These are phyloP conservation scores for Camelus dromedarius DNA, from an alignment of 2,113 vertebrate species.

Conservation along the genomic window DNA sequence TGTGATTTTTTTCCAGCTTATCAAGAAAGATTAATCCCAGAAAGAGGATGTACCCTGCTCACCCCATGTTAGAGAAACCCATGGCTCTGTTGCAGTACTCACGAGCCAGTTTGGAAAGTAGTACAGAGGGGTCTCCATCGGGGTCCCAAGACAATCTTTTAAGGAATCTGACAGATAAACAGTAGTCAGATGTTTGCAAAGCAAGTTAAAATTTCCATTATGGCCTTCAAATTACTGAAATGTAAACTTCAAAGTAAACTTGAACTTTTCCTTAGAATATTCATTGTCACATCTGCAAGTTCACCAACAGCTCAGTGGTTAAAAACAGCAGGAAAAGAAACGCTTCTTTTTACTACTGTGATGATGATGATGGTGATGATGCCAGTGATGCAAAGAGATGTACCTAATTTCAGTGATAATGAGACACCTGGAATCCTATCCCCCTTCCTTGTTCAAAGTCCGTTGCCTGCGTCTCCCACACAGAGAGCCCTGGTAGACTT, in stretches of 20 bases:
- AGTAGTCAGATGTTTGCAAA: conserved; percentile 53
- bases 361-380: too few relatives aligned
- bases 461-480: conserved; percentile 59
- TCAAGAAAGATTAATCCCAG: conserved; percentile 25
- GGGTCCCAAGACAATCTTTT: background rate
- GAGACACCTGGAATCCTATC: conserved; percentile 73
- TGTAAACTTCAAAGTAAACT: conserved; percentile 42
- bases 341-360: background rate
- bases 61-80: background rate
- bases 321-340: conserved; percentile 55
- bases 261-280: conserved; percentile 24
- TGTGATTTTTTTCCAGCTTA: background rate
- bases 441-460: conserved; percentile 34
- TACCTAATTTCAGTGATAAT: conserved; percentile 52
- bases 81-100: background rate
- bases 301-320: background rate
- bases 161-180: background rate
- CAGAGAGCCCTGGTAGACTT: conserved; percentile 64
- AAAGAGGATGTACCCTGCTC: background rate
- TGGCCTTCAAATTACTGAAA: conserved; percentile 32
- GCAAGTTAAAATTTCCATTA: conserved; percentile 57
- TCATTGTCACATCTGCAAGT: conserved; percentile 4
- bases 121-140: background rate
- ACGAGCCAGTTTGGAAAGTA: conserved; percentile 32
- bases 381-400: background rate